Percentiles rank a stretch among this genome's conserved stretches.
phyloP scores from a whole-genome alignment of 1,140 invertebrate species.

The Zophobas atratus region DNA sequence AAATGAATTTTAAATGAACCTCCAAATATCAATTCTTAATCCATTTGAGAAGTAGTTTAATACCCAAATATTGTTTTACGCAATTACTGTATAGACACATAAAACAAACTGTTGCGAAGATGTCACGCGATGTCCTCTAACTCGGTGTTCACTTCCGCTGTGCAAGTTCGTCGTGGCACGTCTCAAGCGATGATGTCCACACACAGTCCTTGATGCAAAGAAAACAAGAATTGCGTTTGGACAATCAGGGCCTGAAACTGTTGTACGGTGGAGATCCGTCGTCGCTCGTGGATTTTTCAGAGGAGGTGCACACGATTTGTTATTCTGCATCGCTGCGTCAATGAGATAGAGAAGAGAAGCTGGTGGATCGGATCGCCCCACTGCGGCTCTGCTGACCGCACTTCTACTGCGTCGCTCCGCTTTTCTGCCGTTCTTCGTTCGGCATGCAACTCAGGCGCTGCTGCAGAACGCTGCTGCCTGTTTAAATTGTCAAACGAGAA shows the following conservation, averaged over 20 bases:
- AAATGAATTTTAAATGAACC: too few relatives aligned
- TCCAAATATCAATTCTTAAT: too few relatives aligned
- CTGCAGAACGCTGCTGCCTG: constrained; percentile 14
- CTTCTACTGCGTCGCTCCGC: constrained; percentile 21
- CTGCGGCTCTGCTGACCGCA: constrained; percentile 34
- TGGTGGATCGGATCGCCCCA: constrained; percentile 7
- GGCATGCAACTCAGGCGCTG: constrained; percentile 26
- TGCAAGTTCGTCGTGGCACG: constrained; percentile 46
- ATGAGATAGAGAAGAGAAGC: constrained; percentile 18
- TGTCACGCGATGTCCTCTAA: too few relatives aligned
- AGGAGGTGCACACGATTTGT: constrained; percentile 17
- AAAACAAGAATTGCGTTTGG: constrained; percentile 69
- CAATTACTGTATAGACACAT: too few relatives aligned
- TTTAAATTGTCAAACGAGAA: constrained; percentile 38
- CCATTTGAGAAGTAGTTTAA: too few relatives aligned
- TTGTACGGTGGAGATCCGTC: constrained; percentile 1
- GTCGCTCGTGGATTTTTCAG: not conserved
- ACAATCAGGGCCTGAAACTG: constrained; percentile 68
- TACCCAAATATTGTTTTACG: too few relatives aligned
- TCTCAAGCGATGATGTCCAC: constrained; percentile 68
- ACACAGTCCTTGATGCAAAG: constrained; percentile 66
- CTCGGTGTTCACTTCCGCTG: not conserved
- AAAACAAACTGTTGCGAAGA: too few relatives aligned
- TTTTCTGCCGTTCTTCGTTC: constrained; percentile 1
- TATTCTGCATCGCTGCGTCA: constrained; percentile 30